Evolutionary conservation across 2,113 vertebrate genomes (phyloP).

Genomic region (Ceuthmochares aereus): DNA sequence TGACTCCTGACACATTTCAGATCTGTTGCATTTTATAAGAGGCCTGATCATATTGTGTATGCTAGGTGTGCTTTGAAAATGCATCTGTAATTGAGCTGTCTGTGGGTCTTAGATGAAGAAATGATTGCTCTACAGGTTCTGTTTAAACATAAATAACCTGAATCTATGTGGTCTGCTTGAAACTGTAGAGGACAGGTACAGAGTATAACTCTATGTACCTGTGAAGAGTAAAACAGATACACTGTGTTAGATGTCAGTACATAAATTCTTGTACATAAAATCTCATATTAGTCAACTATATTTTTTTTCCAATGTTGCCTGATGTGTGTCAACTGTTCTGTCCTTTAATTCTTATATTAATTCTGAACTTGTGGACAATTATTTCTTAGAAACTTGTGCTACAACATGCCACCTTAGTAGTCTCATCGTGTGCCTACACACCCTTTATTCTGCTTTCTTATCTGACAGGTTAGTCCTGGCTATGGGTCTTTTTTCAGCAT

Average conservation of each 20-base stretch:
- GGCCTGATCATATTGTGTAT: background rate
- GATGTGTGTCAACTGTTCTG: background rate
- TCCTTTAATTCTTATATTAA: background rate
- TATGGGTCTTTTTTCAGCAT: background rate
- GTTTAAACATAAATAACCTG: background rate
- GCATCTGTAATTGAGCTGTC: background rate
- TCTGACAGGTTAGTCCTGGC: background rate
- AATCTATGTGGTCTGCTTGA: background rate
- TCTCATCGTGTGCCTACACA: background rate
- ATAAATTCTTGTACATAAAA: background rate
- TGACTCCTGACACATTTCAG: background rate
- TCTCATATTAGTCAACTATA: background rate
- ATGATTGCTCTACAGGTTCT: background rate
- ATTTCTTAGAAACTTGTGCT: background rate
- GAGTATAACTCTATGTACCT: background rate
- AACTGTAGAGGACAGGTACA: background rate
- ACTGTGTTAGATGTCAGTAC: background rate
- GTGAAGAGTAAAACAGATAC: background rate
- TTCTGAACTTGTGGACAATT: background rate
- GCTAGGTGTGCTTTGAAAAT: background rate
- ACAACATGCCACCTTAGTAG: background rate
- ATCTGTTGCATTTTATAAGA: background rate
- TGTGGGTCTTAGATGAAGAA: background rate
- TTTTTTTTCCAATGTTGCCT: background rate
- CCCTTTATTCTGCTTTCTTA: background rate